Base-by-base conservation (phyloP, 2,113 vertebrate genomes). In the Notothenia coriiceps region DNA sequence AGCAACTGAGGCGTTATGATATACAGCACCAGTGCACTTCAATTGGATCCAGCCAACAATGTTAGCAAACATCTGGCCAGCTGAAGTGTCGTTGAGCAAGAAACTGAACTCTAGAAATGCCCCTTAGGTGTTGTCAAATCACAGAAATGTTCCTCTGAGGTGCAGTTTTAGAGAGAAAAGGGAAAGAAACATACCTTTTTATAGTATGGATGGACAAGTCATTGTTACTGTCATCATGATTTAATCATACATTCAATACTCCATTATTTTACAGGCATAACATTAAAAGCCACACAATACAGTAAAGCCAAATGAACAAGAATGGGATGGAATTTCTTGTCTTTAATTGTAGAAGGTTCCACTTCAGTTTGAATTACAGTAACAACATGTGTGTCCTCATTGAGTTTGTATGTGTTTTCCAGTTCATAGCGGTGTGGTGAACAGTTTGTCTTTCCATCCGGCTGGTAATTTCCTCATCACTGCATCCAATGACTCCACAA, bases 391-490 rank as follows among this genome's bases (percentile, higher is more conserved):
- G 13, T 66, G 9, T 70, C 17, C 49, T 61, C 46, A 44, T 76
- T 50, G 70, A 25, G 49, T 35, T 25, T 70, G 70, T 54, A 35
- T 79, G 25, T 57, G 50, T 60, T 18, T 40, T 40, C 59, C 35
- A 99, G 98, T 99, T 76, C 98, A 99, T 93, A 96, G 93, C 11
- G 96, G 95, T 15, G 95, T 91, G 0, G 97, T 99, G 89, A 99
- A 98, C 29, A 90, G 94, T 68, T 95, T 99, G 71, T 99, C 97
- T 83, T 99, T 99, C 89, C 98, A 99, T 79, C 95, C 96, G 0
- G 94, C 94, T 68, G 98, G 97, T 75, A 97, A 96, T 89, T 98
- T 97, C 92, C 96, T 99, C 77, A 90, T 99, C 89, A 99, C 97
- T 1, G 96, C 97, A 10, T 98, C 98, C 82, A 97, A 91, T 1